These are phyloP conservation scores for Alloscopus bannaensis DNA, from an alignment of 2,888 invertebrate genomes.

Conservation along the genomic window DNA sequence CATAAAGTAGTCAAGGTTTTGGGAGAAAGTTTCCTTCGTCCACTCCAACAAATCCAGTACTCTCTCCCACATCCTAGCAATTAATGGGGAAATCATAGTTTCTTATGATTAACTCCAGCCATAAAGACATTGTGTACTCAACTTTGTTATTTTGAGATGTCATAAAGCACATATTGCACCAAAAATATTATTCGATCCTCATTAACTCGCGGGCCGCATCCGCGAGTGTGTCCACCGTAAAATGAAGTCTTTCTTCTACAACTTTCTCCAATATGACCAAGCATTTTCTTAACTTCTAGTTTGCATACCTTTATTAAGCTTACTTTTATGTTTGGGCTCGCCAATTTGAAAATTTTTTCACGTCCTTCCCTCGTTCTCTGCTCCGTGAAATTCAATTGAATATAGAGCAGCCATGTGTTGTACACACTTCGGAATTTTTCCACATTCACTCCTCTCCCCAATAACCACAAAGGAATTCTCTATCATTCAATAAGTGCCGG, in stretches of 20 bases:
- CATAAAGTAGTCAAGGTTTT: slow-evolving; percentile 29
- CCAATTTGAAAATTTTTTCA: slow-evolving; percentile 48
- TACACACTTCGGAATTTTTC: slow-evolving; percentile 49
- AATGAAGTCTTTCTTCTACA: too few species aligned
- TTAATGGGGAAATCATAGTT: slow-evolving; percentile 44
- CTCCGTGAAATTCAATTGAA: slow-evolving; percentile 54
- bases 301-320: too few species aligned
- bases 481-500: slow-evolving; percentile 34
- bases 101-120: slow-evolving; percentile 49
- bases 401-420: slow-evolving; percentile 56
- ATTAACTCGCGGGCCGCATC: too few species aligned
- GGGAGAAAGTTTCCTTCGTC: slow-evolving; percentile 26
- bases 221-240: too few species aligned
- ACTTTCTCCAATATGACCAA: too few species aligned
- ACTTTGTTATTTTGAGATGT: not conserved
- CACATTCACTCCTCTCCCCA: slow-evolving; percentile 29
- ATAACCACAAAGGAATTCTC: slow-evolving; percentile 63
- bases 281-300: too few species aligned
- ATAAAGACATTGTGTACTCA: too few species aligned
- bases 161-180: slow-evolving; percentile 4
- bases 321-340: too few species aligned
- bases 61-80: not conserved
- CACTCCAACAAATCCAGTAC: not conserved
- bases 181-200: not conserved
- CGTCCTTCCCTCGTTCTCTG: slow-evolving; percentile 29